phyloP scores from a whole-genome alignment of 1,140 invertebrate genomes.

The Oedothorax gibbosus region DNA sequence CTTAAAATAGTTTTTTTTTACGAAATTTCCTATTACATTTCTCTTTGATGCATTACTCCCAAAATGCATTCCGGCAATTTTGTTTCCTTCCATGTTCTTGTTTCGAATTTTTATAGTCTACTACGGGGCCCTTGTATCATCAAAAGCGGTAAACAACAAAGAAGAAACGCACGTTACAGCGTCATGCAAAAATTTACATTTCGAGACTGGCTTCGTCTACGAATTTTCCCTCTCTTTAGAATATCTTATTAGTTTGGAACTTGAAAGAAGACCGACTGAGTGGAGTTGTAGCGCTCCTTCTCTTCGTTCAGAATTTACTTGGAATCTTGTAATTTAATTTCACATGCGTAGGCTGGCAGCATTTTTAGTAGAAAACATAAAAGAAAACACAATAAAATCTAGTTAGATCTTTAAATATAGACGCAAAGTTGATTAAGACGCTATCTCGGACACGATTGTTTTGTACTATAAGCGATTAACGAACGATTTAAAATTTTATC shows the following conservation, averaged over 20 bases:
- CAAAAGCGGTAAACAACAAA: not conserved
- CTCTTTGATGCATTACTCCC: not conserved
- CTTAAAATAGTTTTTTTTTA: too few relatives aligned
- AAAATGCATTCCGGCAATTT: not conserved
- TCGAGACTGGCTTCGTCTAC: not conserved
- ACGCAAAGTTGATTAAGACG: not conserved
- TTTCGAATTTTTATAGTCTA: not conserved
- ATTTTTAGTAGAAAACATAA: not conserved
- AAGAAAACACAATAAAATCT: not conserved
- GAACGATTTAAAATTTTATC: too few relatives aligned
- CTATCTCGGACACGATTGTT: too few relatives aligned
- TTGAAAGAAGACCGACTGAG: not conserved
- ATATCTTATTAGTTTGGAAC: slow-evolving; percentile 3
- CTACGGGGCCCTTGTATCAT: too few relatives aligned
- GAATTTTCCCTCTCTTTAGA: not conserved
- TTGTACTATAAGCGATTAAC: too few relatives aligned
- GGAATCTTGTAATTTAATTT: slow-evolving; percentile 1
- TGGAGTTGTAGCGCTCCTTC: not conserved
- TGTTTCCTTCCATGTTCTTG: not conserved
- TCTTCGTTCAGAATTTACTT: not conserved
- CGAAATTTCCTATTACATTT: not conserved
- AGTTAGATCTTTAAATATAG: not conserved
- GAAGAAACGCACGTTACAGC: not conserved
- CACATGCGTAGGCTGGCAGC: not conserved
- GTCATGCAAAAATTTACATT: not conserved